Evolutionary conservation across 1,140 invertebrate species (phyloP).

Genomic region (Drosophila arizonae): DNA sequence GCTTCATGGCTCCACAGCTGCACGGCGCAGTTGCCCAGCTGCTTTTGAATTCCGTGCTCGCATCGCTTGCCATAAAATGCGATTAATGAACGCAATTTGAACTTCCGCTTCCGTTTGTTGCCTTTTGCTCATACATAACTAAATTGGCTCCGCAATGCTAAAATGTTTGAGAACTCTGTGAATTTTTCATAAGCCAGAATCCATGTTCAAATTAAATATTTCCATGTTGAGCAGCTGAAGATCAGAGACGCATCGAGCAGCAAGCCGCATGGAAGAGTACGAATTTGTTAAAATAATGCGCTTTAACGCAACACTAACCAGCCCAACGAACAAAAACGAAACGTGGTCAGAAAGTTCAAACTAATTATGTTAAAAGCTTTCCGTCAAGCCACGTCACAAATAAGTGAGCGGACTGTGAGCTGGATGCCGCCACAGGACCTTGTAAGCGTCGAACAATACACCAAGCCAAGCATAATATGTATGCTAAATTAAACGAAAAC

Average conservation of each 20-base stretch:
- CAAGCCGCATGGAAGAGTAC: neutral
- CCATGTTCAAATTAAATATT: constrained; percentile 3
- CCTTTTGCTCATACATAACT: constrained; percentile 3
- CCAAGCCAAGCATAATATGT: constrained; percentile 55
- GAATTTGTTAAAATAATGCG: constrained; percentile 47
- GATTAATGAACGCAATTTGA: constrained; percentile 51
- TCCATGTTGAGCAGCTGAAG: neutral
- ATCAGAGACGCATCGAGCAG: neutral
- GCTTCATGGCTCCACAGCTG: no score
- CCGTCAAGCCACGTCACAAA: constrained; percentile 63
- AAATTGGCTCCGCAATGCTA: neutral
- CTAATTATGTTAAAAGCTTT: constrained; percentile 80
- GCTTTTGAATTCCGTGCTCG: constrained; percentile 48
- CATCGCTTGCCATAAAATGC: constrained; percentile 35
- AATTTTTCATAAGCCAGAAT: neutral
- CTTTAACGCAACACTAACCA: constrained; percentile 76
- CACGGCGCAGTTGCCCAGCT: constrained; percentile 12
- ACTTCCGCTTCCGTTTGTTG: constrained; percentile 45
- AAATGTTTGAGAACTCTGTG: neutral
- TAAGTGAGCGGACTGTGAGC: constrained; percentile 47
- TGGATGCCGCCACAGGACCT: constrained; percentile 5
- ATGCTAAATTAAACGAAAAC: constrained; percentile 74
- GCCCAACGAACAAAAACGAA: constrained; percentile 75
- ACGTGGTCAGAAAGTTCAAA: constrained; percentile 78
- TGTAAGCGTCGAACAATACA: constrained; percentile 52